Evolutionary conservation across 1,140 invertebrate species (phyloP).

Genomic region (Drosophila hydei): DNA sequence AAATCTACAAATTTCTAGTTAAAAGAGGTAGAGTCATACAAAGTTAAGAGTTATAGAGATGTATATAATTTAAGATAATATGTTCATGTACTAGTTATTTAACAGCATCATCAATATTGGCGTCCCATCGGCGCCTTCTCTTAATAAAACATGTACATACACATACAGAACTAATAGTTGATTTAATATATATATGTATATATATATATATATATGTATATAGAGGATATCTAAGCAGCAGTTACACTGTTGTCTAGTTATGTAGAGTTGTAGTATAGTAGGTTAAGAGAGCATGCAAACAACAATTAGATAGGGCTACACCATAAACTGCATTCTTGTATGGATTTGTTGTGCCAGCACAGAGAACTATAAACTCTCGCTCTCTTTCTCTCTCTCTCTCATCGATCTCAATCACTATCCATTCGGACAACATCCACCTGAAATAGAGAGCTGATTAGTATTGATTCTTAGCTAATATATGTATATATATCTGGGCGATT

Average conservation of each 20-base stretch:
- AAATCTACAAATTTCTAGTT: slow-evolving; percentile 50
- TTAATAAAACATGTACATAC: slow-evolving; percentile 25
- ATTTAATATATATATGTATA: slow-evolving; percentile 25
- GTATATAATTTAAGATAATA: slow-evolving; percentile 31
- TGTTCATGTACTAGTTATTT: slow-evolving; percentile 28
- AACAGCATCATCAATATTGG: slow-evolving; percentile 7
- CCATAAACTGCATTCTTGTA: slow-evolving; percentile 52
- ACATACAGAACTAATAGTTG: slow-evolving; percentile 32
- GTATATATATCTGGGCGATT: neutral
- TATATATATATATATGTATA: slow-evolving; percentile 15
- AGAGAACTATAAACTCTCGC: slow-evolving; percentile 41
- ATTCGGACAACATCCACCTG: slow-evolving; percentile 71
- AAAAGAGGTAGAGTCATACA: slow-evolving; percentile 40
- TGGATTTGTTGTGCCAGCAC: slow-evolving; percentile 52
- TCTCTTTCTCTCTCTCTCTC: slow-evolving; percentile 17
- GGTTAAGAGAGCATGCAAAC: slow-evolving; percentile 78
- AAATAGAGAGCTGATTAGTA: slow-evolving; percentile 82
- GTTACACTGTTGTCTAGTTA: slow-evolving; percentile 46
- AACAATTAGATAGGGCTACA: slow-evolving; percentile 77
- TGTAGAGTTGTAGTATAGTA: slow-evolving; percentile 62
- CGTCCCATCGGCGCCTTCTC: neutral
- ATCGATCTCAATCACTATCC: slow-evolving; percentile 60
- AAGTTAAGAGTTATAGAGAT: slow-evolving; percentile 50
- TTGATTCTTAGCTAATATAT: slow-evolving; percentile 50
- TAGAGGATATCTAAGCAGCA: slow-evolving; percentile 44